phyloP scores from a whole-genome alignment of 2,888 invertebrate genomes.

The Scrobipalpa costella region DNA sequence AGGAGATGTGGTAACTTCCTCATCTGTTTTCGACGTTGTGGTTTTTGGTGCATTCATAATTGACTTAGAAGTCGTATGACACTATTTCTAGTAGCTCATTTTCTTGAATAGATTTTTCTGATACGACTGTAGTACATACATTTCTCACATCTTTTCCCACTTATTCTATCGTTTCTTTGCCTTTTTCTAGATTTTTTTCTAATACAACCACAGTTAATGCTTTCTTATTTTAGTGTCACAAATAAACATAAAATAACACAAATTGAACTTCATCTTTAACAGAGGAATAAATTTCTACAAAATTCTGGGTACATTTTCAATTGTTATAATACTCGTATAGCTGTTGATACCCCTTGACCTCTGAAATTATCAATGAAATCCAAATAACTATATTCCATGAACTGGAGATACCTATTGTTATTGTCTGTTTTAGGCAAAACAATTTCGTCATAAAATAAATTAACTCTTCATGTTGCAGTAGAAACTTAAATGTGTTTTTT shows the following conservation, averaged over 20 bases:
- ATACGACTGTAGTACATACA: slow-evolving; percentile 25
- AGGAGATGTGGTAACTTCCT: slow-evolving; percentile 25
- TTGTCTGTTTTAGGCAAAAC: neutral
- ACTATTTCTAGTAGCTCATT: neutral
- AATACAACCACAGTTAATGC: slow-evolving; percentile 46
- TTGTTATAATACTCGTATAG: too few relatives aligned
- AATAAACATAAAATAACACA: slow-evolving; percentile 44
- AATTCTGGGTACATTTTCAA: slow-evolving; percentile 24
- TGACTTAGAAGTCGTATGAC: neutral
- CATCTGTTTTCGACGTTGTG: neutral
- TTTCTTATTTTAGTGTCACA: slow-evolving; percentile 39
- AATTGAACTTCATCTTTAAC: slow-evolving; percentile 48
- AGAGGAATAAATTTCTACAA: slow-evolving; percentile 39
- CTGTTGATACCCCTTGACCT: slow-evolving; percentile 51
- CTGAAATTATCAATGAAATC: slow-evolving; percentile 37
- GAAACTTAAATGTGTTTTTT: neutral
- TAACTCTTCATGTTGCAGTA: neutral
- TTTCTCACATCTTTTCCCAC: slow-evolving; percentile 43
- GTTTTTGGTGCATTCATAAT: neutral
- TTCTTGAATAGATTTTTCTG: neutral
- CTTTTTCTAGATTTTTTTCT: slow-evolving; percentile 41
- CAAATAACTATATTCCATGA: slow-evolving; percentile 37
- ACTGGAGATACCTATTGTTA: slow-evolving; percentile 38
- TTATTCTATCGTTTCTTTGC: slow-evolving; percentile 44
- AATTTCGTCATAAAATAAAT: neutral